A percentile compares a stretch with the other conserved stretches of the same genome.
Evolutionary conservation across 2,113 vertebrate genomes (phyloP).

Genomic region (Pomatostomus ruficeps): DNA sequence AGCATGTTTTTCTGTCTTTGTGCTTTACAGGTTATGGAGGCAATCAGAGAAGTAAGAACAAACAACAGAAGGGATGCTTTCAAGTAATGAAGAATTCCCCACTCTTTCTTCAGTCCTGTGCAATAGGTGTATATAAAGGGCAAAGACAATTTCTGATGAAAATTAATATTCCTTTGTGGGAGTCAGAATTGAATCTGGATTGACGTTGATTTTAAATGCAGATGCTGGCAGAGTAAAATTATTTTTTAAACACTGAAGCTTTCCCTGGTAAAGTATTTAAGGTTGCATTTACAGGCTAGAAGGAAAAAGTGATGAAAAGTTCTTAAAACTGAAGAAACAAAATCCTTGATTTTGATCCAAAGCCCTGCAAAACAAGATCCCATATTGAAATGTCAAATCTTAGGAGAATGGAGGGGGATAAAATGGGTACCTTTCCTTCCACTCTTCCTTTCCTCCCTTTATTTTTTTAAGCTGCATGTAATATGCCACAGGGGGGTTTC

Average conservation of each 20-base stretch:
- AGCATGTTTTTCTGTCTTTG: not conserved
- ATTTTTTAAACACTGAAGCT: conserved; percentile 68
- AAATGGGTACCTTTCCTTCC: not conserved
- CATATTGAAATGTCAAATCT: conserved; percentile 29
- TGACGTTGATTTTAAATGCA: conserved; percentile 72
- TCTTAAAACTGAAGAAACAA: conserved; percentile 75
- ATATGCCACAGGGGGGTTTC: not conserved
- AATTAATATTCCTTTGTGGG: conserved; percentile 44
- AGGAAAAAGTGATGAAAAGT: conserved; percentile 81
- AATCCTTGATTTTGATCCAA: conserved; percentile 71
- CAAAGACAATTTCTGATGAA: conserved; percentile 48
- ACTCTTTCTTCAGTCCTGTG: not conserved
- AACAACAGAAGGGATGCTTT: not conserved
- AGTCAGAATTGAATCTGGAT: conserved; percentile 60
- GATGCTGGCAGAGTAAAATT: conserved; percentile 64
- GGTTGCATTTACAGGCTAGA: conserved; percentile 71
- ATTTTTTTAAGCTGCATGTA: not conserved
- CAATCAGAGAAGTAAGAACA: not conserved
- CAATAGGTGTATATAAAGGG: not conserved
- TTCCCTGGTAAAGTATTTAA: conserved; percentile 79
- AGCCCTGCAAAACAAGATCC: conserved; percentile 68
- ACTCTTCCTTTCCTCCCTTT: not conserved
- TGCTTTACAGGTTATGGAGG: not conserved
- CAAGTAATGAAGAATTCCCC: not conserved
- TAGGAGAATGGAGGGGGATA: not conserved